Conservation (phyloP, 2,797 vertebrate species). For the Cossypha dichroa region DNA sequence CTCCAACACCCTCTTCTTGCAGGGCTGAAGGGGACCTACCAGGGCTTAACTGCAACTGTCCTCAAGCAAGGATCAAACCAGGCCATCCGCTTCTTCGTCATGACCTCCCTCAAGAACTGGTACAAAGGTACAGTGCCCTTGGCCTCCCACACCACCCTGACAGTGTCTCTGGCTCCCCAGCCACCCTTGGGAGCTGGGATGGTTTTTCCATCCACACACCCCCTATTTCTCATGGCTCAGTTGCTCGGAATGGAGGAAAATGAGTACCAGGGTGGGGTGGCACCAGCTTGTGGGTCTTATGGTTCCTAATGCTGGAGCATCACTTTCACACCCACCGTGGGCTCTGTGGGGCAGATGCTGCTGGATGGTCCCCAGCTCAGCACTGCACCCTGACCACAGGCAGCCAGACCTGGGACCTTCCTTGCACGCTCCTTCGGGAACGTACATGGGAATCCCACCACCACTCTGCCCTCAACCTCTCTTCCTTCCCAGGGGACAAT, state of each 20-base stretch:
- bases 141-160: accelerated
- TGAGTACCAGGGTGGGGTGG: not conserved
- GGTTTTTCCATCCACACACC: not conserved
- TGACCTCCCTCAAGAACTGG: slow-evolving; percentile 96
- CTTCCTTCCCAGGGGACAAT: slow-evolving; percentile 82
- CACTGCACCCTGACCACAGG: not conserved
- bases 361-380: not conserved
- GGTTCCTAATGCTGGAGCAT: not conserved
- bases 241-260: not conserved
- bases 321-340: not conserved
- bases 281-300: not conserved
- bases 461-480: not conserved
- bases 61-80: slow-evolving; percentile 97
- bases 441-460: not conserved
- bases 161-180: not conserved
- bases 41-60: slow-evolving; percentile 92
- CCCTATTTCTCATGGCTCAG: not conserved
- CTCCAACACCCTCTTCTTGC: not conserved
- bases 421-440: accelerated
- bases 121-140: slow-evolving; percentile 84
- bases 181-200: not conserved
- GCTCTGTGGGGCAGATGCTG: not conserved
- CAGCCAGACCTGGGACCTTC: not conserved
- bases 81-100: slow-evolving; percentile 96
- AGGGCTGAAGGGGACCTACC: slow-evolving; percentile 94